Conservation (phyloP, 2,888 invertebrate genomes). For the Lucinisca nassula region DNA sequence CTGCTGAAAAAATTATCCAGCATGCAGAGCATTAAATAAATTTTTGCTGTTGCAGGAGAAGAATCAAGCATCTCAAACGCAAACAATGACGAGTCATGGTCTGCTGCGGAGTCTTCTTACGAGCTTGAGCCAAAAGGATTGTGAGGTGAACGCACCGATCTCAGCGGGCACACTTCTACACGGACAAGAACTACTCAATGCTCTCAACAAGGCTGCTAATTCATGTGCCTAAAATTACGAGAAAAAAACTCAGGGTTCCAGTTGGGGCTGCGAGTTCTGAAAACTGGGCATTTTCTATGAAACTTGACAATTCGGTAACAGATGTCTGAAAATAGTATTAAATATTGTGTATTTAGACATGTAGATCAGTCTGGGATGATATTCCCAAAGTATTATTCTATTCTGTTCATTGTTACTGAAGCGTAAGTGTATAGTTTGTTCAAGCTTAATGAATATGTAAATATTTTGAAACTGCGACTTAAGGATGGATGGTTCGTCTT, state of each 20-base stretch:
- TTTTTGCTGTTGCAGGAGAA: neutral
- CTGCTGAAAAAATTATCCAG: too few species aligned
- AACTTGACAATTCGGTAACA: neutral
- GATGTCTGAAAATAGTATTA: neutral
- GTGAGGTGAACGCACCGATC: constrained; percentile 79
- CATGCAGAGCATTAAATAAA: neutral
- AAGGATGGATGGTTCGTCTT: too few species aligned
- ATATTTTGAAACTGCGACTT: too few species aligned
- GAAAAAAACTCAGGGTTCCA: constrained; percentile 6
- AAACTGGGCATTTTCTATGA: neutral
- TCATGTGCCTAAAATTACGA: constrained; percentile 14
- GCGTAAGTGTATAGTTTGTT: too few species aligned
- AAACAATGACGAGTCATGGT: neutral
- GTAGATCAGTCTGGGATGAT: neutral
- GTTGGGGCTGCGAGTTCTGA: constrained; percentile 2
- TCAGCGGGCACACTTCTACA: constrained; percentile 68
- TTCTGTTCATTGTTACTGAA: neutral
- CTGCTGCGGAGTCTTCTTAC: constrained; percentile 59
- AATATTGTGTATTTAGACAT: neutral
- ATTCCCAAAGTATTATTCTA: constrained; percentile 3
- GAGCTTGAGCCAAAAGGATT: constrained; percentile 75
- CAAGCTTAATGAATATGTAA: too few species aligned
- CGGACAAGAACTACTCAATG: constrained; percentile 75
- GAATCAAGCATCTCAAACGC: neutral
- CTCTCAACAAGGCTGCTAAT: constrained; percentile 69